Evolutionary conservation across 2,888 invertebrate species (phyloP), one percentile per base, ranked within the genome.

Genomic region (Sthenelais limicola): DNA sequence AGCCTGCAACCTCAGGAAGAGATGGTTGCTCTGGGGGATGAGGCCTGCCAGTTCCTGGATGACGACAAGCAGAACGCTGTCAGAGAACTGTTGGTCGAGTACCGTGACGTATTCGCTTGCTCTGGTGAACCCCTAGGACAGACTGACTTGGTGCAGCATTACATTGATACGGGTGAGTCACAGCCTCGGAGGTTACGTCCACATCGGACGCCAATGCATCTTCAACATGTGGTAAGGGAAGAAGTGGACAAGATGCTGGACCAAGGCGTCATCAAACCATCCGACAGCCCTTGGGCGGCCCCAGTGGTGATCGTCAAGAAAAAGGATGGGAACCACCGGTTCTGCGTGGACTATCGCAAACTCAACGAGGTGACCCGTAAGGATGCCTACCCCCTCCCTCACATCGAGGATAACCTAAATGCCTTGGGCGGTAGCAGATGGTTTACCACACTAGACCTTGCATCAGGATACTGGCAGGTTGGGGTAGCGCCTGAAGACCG

Each of bases 381-480:
- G 49, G 49, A 49, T 26, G 49, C 49, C 49, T 49, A 49, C 49
- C 49, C 49, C 49, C 18, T 49, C 21, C 49, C 49, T n/a, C 24
- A n/a, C 49, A 49, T 49, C 24, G 49, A 49, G 21, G 7, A 7
- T 5, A 49, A 49, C 49, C 49, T 49, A 7, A 49, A 49, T 49
- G 21, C 49, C 4, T 26, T 49, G 7, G 49, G 49, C 7, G 7
- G 49, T 7, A 49, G 21, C 21, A 9, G 7, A n/a, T 49, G 49
- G 21, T 49, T 49, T 49, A 26, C 49, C 5, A 49, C 49, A 5
- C 21, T 49, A 9, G 49, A 49, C n/a, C 5, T 49, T n/a, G 49
- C 21, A 43, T 49, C 49, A 21, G 49, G 49, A 5, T 80, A 80
- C 67, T 80, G 77, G 78, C 82, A 82, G 52, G 74, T 81, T 1